These are phyloP conservation scores for Junonia oenone DNA, from an alignment of 2,888 invertebrate genomes.

Conservation along the genomic window DNA sequence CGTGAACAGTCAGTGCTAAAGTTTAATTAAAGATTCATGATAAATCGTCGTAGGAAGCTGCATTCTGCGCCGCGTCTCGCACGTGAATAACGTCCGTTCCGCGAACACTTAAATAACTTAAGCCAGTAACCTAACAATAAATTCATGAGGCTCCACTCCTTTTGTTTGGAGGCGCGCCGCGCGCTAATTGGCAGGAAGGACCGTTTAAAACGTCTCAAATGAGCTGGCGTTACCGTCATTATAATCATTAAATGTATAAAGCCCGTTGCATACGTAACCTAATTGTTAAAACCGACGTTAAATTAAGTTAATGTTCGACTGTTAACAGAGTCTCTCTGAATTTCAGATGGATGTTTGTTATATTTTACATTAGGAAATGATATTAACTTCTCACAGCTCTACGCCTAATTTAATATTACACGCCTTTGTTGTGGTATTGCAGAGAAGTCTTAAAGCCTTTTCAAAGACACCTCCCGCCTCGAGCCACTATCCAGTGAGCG, in stretches of 20 bases:
- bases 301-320: slow-evolving; percentile 4
- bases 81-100: slow-evolving; percentile 69
- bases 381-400: slow-evolving; percentile 42
- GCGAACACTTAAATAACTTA: slow-evolving; percentile 73
- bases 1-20: slow-evolving; percentile 67
- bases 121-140: slow-evolving; percentile 72
- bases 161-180: slow-evolving; percentile 57
- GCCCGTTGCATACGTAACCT: slow-evolving; percentile 13
- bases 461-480: slow-evolving; percentile 65
- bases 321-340: slow-evolving; percentile 8
- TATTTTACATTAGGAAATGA: slow-evolving; percentile 23
- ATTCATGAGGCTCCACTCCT: slow-evolving; percentile 64
- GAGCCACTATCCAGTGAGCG: slow-evolving; percentile 55
- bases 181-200: slow-evolving; percentile 72
- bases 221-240: slow-evolving; percentile 45
- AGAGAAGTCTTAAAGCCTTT: slow-evolving; percentile 67
- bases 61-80: slow-evolving; percentile 63
- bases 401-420: slow-evolving; percentile 67
- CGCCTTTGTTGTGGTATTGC: slow-evolving; percentile 67
- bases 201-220: slow-evolving; percentile 61
- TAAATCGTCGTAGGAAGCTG: slow-evolving; percentile 76
- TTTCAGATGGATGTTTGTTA: slow-evolving; percentile 14
- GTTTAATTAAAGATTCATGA: slow-evolving; percentile 80
- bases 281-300: slow-evolving; percentile 9
- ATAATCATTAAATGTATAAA: slow-evolving; percentile 34